These are phyloP conservation scores for Camponotus floridanus DNA, from an alignment of 1,140 invertebrate species.

Conservation along the genomic window DNA sequence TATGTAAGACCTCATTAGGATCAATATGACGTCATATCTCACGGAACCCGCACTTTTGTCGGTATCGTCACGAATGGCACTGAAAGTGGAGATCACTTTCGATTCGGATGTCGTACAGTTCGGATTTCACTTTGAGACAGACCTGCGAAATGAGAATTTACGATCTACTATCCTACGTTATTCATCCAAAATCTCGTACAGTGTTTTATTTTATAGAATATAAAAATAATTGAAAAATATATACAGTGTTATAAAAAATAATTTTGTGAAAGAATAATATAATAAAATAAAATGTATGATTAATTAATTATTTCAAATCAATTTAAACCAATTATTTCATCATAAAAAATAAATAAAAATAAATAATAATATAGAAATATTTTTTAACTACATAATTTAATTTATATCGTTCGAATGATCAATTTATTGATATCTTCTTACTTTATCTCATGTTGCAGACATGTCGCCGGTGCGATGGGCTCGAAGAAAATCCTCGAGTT, in stretches of 20 bases:
- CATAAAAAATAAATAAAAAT: background rate
- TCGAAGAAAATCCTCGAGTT: conserved; percentile 89
- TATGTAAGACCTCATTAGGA: conserved; percentile 66
- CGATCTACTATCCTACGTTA: background rate
- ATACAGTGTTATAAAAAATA: background rate
- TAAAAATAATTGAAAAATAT: background rate
- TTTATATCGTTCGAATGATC: background rate
- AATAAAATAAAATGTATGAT: background rate
- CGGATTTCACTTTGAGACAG: background rate
- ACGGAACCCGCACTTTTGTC: conserved; percentile 46
- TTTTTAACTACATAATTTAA: background rate
- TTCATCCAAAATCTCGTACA: background rate
- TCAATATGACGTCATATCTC: conserved; percentile 73
- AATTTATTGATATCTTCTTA: background rate
- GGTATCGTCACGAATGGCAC: conserved; percentile 60
- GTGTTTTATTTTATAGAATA: background rate
- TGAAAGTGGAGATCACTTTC: conserved; percentile 38
- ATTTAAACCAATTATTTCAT: background rate
- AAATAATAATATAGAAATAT: background rate
- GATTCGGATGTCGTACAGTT: background rate
- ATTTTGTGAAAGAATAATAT: background rate
- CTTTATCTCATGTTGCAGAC: conserved; percentile 84
- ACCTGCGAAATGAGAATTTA: background rate
- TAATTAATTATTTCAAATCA: background rate
- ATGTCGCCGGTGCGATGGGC: conserved; percentile 89